These are phyloP conservation scores for human DNA, from an alignment of 2,113 vertebrate species.

Conservation along the genomic window GRCh38 chr4:135032001-135032500, in stretches of 20 bases:
- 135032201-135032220: not conserved
- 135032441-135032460: not conserved
- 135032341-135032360: not conserved
- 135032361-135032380: not conserved
- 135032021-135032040: not conserved
- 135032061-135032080: not conserved
- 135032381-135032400: not conserved
- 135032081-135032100: not conserved
- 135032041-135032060: not conserved
- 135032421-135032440: not conserved
- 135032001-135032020: not conserved
- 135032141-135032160: not conserved
- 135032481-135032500: not conserved
- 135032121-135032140: not conserved
- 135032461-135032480: not conserved
- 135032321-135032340: not conserved
- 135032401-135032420: not conserved
- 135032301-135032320: not conserved
- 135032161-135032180: not conserved
- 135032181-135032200: not conserved
- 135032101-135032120: not conserved
- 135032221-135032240: not conserved
- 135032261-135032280: not conserved
- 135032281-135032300: not conserved
- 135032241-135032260: not conserved